These are phyloP conservation scores for Scaptomyza flava DNA, from an alignment of 2,888 invertebrate species.

Conservation along the genomic window DNA sequence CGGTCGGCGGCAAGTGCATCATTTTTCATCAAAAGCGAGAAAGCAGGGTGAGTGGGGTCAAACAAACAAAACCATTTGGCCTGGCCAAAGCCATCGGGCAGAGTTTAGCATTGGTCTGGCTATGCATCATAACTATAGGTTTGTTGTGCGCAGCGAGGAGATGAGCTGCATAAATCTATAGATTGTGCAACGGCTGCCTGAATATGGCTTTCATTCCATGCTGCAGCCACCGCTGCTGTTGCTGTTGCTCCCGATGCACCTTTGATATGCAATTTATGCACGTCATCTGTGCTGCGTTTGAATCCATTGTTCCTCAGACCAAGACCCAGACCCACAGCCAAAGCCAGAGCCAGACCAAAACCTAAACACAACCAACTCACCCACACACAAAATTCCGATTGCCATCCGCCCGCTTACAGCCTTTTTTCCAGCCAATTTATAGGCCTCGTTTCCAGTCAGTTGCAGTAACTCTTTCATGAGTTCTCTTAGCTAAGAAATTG, in stretches of 20 bases:
- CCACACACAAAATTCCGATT: slow-evolving; percentile 1
- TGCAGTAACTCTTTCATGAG: not conserved
- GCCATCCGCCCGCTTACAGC: slow-evolving; percentile 5
- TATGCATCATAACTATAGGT: slow-evolving; percentile 75
- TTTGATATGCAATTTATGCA: slow-evolving; percentile 79
- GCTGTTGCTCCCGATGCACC: slow-evolving; percentile 60
- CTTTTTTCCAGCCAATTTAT: slow-evolving; percentile 68
- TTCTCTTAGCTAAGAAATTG: not conserved
- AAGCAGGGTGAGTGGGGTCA: slow-evolving; percentile 16
- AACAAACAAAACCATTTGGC: slow-evolving; percentile 68
- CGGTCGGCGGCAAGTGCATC: slow-evolving; percentile 69
- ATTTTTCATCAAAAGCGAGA: slow-evolving; percentile 65
- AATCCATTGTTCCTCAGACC: slow-evolving; percentile 54
- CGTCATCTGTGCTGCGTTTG: slow-evolving; percentile 63
- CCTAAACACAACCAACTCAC: slow-evolving; percentile 53
- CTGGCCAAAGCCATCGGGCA: slow-evolving; percentile 42
- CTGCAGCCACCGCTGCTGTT: slow-evolving; percentile 21
- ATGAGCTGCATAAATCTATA: slow-evolving; percentile 72
- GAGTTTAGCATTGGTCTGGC: slow-evolving; percentile 70
- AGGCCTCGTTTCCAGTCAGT: slow-evolving; percentile 36
- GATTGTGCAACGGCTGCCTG: slow-evolving; percentile 62
- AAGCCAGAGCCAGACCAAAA: not conserved
- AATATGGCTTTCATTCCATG: slow-evolving; percentile 19
- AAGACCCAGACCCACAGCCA: not conserved
- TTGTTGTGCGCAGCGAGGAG: slow-evolving; percentile 8